phyloP scores from a whole-genome alignment of 2,797 vertebrate species.

The Falco columbarius region DNA sequence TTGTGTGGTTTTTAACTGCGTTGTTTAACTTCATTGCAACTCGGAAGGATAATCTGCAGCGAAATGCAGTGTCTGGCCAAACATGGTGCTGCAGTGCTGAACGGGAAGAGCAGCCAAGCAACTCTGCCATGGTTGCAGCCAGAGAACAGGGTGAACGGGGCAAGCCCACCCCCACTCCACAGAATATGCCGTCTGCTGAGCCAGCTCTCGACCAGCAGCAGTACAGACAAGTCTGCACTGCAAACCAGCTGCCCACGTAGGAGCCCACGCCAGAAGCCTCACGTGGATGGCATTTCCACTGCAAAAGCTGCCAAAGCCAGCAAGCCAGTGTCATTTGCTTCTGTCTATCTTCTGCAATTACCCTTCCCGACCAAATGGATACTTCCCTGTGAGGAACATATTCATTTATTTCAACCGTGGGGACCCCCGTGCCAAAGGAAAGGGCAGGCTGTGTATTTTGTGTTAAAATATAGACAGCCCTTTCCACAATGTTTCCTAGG shows the following conservation, averaged over 20 bases:
- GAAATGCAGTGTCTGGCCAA: not conserved
- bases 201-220: not conserved
- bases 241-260: not conserved
- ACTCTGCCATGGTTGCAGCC: not conserved
- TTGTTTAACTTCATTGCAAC: not conserved
- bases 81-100: not conserved
- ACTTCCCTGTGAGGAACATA: not conserved
- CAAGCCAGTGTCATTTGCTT: not conserved
- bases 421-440: not conserved
- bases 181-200: not conserved
- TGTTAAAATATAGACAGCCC: not conserved
- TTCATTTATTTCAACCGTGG: not conserved
- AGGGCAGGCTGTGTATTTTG: not conserved
- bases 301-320: not conserved
- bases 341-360: not conserved
- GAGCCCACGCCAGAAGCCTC: not conserved
- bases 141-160: not conserved
- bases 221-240: not conserved
- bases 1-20: accelerated
- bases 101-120: not conserved
- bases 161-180: not conserved
- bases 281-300: not conserved
- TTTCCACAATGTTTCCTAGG: not conserved
- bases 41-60: not conserved
- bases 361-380: not conserved